Base-by-base conservation (phyloP, 2,113 vertebrate genomes). In the Tor tambroides region DNA sequence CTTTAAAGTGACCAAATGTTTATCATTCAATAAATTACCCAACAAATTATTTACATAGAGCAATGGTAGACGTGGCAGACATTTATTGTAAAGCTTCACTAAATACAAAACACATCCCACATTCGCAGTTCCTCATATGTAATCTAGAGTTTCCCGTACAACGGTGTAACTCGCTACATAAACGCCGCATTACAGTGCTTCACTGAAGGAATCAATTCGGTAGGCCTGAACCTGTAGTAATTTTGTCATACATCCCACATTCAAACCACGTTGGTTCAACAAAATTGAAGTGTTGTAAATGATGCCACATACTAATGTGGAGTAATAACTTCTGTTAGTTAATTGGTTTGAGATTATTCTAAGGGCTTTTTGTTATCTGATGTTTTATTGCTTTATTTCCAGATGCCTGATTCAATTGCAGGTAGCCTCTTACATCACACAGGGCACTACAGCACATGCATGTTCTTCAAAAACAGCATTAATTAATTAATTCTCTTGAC, bases 1-100 rank as follows among this genome's bases (percentile, higher is more conserved):
- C 41, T 30, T 82, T 49, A 49, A 83, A 69, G 61, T 69, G 26
- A 69, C 61, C 63, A 51, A 23, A 83, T 69, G 80, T 28, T 83
- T 51, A 83, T 21, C 26, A 83, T 51, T 69, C 19, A 67, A 49
- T 82, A 28, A 82, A 49, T 32, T 81, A 43, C 79, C 23, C 23
- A 43, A 41, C 28, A 32, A 67, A 78, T n/a, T 59, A 56, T 61
- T n/a, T 46, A 32, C 56, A 67, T 46, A 26, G 49, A 43, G 35
- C 41, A 26, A n/a, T 17, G 7, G 41, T 26, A 46, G 46, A 46
- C 61, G n/a, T 6, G 41, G 26, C 61, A 82, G 80, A 69, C 2
- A 46, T 32, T 41, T 10, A 15, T 19, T 46, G 21, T 14, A 49
- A 67, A 83, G 5, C 65, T 30, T 2, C 7, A 81, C 8, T 69